Base-by-base conservation (phyloP, 2,888 invertebrate species). In the Palloptera scutellata region DNA sequence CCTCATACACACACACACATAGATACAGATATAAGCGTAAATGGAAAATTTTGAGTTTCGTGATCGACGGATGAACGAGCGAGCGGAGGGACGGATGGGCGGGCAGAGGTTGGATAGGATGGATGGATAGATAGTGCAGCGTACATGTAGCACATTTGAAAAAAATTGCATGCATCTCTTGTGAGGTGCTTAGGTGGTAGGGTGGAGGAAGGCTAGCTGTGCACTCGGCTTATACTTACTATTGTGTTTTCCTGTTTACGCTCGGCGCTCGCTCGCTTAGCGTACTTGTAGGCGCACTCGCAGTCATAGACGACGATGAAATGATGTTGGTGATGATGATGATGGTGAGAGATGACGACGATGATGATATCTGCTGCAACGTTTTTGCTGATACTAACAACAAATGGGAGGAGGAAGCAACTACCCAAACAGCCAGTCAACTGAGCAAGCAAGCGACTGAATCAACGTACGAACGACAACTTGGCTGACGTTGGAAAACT, bases 401-500 rank as follows among this genome's bases (percentile, higher is more conserved):
- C 30, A 30, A 30, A 30, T 30, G 30, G 30, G 30, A 30, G 30
- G 30, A 30, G 30, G 30, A 30, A 30, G 30, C 30, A 30, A 30
- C 30, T 30, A 30, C 2, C 30, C 30, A 30, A 30, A 2, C 2
- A 48, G 6, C 30, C 2, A 48, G 6, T 8, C 13, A 48, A 48
- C 51, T 4, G 4, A 48, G 51, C 51, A n/a, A 48, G 6, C 51
- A 48, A 48, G 51, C 51, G 51, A 48, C 13, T 3, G 13, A 48
- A n/a, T 15, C 4, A 48, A 48, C 13, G 51, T 15, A 48, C 15
- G 13, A 54, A 20, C 55, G 55, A 19, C 17, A 17, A 19, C 51
- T n/a, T 41, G 40, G 40, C 12, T 54, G 17, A 42, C 58, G 58
- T 42, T 58, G 58, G 58, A 58, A 58, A 58, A 58, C 58, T 58